A percentile compares a stretch with the other conserved stretches of the same genome.
These are phyloP conservation scores for Parthenolecanium corni DNA, from an alignment of 2,888 invertebrate genomes.

Conservation along the genomic window DNA sequence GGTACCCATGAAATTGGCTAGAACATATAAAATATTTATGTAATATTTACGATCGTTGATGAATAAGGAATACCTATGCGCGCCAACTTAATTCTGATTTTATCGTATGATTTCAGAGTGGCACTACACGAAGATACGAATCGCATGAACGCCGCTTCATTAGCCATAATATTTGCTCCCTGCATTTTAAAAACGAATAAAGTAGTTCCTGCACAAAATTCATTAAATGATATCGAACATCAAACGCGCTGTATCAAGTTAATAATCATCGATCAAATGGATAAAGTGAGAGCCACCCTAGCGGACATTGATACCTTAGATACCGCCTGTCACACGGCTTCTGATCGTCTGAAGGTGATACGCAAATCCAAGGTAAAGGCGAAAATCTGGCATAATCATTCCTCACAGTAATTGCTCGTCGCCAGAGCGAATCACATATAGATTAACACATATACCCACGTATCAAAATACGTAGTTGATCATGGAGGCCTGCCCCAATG, in stretches of 20 bases:
- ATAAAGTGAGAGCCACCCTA: constrained; percentile 69
- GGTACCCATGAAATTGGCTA: no score
- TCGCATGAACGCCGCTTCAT: constrained; percentile 79
- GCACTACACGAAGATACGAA: constrained; percentile 77
- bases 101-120: constrained; percentile 52
- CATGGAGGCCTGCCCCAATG: no score
- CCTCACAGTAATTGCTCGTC: no score
- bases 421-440: no score
- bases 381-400: no score
- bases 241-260: constrained; percentile 85
- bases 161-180: constrained; percentile 90
- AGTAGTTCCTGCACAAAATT: constrained; percentile 78
- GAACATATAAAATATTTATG: no score
- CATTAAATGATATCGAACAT: constrained; percentile 75
- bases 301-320: constrained; percentile 85
- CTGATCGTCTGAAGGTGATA: constrained; percentile 62
- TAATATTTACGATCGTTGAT: no score
- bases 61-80: no score
- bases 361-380: constrained; percentile 53
- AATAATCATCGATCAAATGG: constrained; percentile 74
- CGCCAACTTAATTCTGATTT: no score
- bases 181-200: constrained; percentile 83
- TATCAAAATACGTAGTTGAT: no score
- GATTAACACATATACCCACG: no score
- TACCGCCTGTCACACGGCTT: constrained; percentile 72